Evolutionary conservation across 1,140 invertebrate genomes (phyloP), one percentile per base, ranked within the genome.

Genomic region (Lamellibrachia luymesi): DNA sequence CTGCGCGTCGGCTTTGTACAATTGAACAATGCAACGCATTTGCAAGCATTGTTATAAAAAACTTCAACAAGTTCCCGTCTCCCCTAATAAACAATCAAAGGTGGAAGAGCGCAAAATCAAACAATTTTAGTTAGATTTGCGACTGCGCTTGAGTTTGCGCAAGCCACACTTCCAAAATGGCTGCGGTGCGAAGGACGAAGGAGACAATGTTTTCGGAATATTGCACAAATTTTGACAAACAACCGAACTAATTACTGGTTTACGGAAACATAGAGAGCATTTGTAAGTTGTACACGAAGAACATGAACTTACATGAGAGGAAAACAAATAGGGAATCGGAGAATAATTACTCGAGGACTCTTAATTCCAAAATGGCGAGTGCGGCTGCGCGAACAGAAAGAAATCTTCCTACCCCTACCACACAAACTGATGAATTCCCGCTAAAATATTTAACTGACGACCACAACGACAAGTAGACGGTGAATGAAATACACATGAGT

Each of bases 121-220:
- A 80, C 64, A 80, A 80, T 17, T 80, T 80, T 80, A 22, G 13
- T 80, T 80, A 22, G 64, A 80, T 80, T 80, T 80, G 64, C 64
- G 64, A 80, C 64, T 80, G 64, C 64, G 64, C 64, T 80, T 80
- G 64, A 80, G 64, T 80, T 80, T 80, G 64, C 64, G 64, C 64
- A 80, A 80, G 64, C 64, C 64, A 80, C 64, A 80, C 64, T 80
- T 80, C 64, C 64, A 80, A 80, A 80, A 80, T 80, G 64, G 64
- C 64, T 80, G 64, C 64, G 13, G 64, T 22, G 64, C 64, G 64
- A 80, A 80, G 64, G 64, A 80, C 64, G 64, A 80, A 8, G 64
- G 13, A 80, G 64, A 80, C 64, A 80, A 80, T 17, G 64, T 80
- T 80, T 80, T 80, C 64, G 64, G 17, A 80, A 80, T 80, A 80